Evolutionary conservation across 2,888 invertebrate genomes (phyloP).

Genomic region (Lissocephala sabroskyi): DNA sequence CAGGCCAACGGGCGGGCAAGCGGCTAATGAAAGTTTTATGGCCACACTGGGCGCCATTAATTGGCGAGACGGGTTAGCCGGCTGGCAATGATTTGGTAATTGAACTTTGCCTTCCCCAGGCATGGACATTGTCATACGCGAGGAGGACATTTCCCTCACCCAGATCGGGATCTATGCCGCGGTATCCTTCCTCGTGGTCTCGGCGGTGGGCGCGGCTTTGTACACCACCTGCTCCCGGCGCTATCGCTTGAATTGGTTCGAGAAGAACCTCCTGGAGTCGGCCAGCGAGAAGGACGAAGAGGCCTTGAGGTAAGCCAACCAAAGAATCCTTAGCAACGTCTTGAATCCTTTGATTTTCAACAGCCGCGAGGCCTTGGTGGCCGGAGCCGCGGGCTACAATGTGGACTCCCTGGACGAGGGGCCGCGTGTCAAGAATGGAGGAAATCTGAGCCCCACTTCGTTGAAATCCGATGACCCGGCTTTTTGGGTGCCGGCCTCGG

Average conservation of each 20-base stretch:
- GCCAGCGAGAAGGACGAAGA: constrained; percentile 72
- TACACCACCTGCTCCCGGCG: constrained; percentile 75
- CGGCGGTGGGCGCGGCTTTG: constrained; percentile 72
- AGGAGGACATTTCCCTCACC: constrained; percentile 70
- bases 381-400: constrained; percentile 67
- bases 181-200: constrained; percentile 73
- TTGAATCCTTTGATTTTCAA: no score
- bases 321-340: constrained; percentile 3
- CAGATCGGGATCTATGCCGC: constrained; percentile 73
- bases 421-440: constrained; percentile 54
- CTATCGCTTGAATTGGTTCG: constrained; percentile 77
- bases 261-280: constrained; percentile 75
- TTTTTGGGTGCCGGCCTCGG: constrained; percentile 73
- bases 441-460: constrained; percentile 70
- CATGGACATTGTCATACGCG: constrained; percentile 71
- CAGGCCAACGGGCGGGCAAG: not conserved
- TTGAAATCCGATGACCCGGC: constrained; percentile 71
- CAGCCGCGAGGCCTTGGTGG: constrained; percentile 73
- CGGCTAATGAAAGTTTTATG: constrained; percentile 52
- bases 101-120: constrained; percentile 17
- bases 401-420: constrained; percentile 72
- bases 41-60: constrained; percentile 36
- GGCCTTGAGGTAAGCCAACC: constrained; percentile 66
- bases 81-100: constrained; percentile 22
- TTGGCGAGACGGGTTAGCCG: not conserved